Evolutionary conservation across 1,140 invertebrate species (phyloP).

Genomic region (Zophobas atratus): DNA sequence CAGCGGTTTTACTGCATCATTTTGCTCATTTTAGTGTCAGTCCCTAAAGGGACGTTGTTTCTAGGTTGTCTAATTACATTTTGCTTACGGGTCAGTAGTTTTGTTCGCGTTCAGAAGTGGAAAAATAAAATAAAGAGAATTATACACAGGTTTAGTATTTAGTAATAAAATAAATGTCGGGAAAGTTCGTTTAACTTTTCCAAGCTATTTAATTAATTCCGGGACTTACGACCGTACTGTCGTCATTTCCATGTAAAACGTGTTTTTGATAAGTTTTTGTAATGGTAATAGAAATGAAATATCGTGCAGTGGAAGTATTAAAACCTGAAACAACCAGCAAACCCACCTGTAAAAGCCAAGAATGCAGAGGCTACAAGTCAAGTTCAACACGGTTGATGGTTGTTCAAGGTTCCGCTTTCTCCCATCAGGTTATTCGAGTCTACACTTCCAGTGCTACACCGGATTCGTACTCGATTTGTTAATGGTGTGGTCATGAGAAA

Average conservation of each 20-base stretch:
- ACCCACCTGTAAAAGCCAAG: conserved; percentile 45
- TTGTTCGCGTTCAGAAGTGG: conserved; percentile 5
- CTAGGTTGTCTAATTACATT: conserved; percentile 30
- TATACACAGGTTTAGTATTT: conserved; percentile 31
- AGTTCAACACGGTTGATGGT: conserved; percentile 48
- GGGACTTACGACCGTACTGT: conserved; percentile 15
- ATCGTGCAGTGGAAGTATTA: not conserved
- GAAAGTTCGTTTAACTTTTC: conserved; percentile 33
- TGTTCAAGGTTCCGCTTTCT: conserved; percentile 53
- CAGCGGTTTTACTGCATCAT: conserved; percentile 17
- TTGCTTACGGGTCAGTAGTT: conserved; percentile 11
- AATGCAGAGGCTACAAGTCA: conserved; percentile 50
- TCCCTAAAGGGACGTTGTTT: conserved; percentile 27
- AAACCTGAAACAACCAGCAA: not conserved
- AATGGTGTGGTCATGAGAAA: conserved; percentile 48
- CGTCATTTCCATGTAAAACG: conserved; percentile 33
- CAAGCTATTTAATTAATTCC: conserved; percentile 37
- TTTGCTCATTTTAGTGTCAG: conserved; percentile 2
- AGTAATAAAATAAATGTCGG: conserved; percentile 44
- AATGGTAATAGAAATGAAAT: not conserved
- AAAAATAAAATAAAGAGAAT: conserved; percentile 19
- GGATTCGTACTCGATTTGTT: conserved; percentile 49
- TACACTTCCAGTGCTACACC: conserved; percentile 38
- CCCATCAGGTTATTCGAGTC: conserved; percentile 44
- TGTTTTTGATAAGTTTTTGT: conserved; percentile 20